Conservation (phyloP, 2,888 invertebrate species). For the Ormia ochracea region DNA sequence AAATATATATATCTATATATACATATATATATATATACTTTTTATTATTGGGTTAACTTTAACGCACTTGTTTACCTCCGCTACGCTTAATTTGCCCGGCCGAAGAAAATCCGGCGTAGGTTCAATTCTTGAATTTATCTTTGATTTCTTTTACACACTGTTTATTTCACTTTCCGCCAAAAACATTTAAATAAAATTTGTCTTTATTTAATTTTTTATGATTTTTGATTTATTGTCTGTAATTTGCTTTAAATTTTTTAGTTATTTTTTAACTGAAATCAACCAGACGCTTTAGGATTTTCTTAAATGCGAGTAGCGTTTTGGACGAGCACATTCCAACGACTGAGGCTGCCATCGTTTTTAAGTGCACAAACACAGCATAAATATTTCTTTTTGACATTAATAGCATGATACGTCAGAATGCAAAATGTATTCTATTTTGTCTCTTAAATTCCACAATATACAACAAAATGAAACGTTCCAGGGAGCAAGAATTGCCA, state of each 20-base stretch:
- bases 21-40: neutral
- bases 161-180: neutral
- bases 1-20: neutral
- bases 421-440: constrained; percentile 4
- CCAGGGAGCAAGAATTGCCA: constrained; percentile 20
- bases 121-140: neutral
- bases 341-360: constrained; percentile 68
- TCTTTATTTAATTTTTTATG: neutral
- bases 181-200: neutral
- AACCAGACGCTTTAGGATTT: constrained; percentile 38
- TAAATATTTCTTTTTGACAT: neutral
- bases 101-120: constrained; percentile 21
- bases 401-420: neutral
- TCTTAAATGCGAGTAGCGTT: constrained; percentile 65
- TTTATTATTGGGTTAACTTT: neutral
- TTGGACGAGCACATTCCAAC: constrained; percentile 73
- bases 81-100: neutral
- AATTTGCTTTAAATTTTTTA: neutral
- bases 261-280: neutral
- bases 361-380: constrained; percentile 49
- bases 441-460: neutral
- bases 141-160: neutral
- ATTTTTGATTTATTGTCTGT: neutral
- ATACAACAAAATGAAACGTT: neutral
- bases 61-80: neutral